These are phyloP conservation scores for Aricia artaxerxes DNA, from an alignment of 2,888 invertebrate species.

Conservation along the genomic window DNA sequence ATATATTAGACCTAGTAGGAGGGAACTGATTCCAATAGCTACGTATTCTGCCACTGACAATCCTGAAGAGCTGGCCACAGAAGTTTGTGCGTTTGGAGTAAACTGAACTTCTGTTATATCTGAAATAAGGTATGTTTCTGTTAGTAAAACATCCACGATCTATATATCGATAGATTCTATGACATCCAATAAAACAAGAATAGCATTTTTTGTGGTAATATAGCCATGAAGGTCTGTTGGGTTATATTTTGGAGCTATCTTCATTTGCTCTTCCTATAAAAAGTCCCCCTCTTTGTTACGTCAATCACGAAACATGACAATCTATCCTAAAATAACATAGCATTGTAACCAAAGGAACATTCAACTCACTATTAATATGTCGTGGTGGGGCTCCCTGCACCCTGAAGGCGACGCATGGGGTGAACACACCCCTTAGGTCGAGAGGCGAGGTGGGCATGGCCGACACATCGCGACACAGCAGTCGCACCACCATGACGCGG, in stretches of 20 bases:
- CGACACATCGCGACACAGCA: slow-evolving; percentile 88
- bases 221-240: neutral
- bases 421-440: slow-evolving; percentile 84
- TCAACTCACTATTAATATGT: slow-evolving; percentile 80
- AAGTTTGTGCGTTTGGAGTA: slow-evolving; percentile 83
- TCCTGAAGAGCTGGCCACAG: slow-evolving; percentile 78
- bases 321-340: neutral
- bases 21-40: slow-evolving; percentile 90
- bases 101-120: slow-evolving; percentile 91
- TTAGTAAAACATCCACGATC: neutral
- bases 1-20: slow-evolving; percentile 92
- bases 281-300: too few relatives aligned
- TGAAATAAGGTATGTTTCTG: slow-evolving; percentile 52
- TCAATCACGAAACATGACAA: neutral
- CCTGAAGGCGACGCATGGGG: slow-evolving; percentile 92
- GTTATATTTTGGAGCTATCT: neutral
- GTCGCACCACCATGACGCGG: slow-evolving; percentile 87
- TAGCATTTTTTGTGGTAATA: neutral
- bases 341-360: neutral
- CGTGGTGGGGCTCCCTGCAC: slow-evolving; percentile 90
- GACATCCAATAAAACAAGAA: neutral
- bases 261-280: neutral
- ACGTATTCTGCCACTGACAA: slow-evolving; percentile 89
- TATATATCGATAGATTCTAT: neutral
- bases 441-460: slow-evolving; percentile 74